Percentiles rank a stretch among this genome's conserved stretches.
Evolutionary conservation across 2,113 vertebrate genomes (phyloP).

Genomic region (Halcyon malimbica): DNA sequence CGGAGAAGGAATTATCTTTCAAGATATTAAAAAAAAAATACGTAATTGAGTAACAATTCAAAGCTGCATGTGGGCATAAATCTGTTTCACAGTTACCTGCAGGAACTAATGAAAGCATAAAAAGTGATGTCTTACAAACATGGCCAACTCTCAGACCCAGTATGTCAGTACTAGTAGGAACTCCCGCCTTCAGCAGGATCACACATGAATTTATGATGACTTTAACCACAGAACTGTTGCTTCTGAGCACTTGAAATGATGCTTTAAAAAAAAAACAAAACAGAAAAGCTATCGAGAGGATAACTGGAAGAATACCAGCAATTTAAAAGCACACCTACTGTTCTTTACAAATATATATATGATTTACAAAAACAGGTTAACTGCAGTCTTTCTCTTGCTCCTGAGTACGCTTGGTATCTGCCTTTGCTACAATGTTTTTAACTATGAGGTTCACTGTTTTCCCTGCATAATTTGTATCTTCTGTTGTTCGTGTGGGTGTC

Average conservation of each 20-base stretch:
- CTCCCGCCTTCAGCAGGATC: not conserved
- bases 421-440: not conserved
- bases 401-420: not conserved
- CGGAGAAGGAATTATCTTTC: not conserved
- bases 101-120: not conserved
- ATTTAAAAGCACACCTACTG: not conserved
- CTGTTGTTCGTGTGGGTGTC: conserved; percentile 26
- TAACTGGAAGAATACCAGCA: not conserved
- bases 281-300: not conserved
- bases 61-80: not conserved
- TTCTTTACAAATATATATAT: not conserved
- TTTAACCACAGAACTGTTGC: not conserved
- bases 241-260: not conserved
- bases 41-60: not conserved
- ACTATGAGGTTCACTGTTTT: not conserved
- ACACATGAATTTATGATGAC: not conserved
- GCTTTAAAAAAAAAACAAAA: not conserved
- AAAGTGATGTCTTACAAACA: not conserved
- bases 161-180: not conserved
- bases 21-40: not conserved
- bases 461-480: not conserved
- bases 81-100: not conserved
- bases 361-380: not conserved
- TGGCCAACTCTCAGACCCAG: not conserved
- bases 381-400: not conserved